Evolutionary conservation across 2,797 vertebrate species (phyloP), one percentile per base, ranked within the genome.

Genomic region (Choloepus didactylus): DNA sequence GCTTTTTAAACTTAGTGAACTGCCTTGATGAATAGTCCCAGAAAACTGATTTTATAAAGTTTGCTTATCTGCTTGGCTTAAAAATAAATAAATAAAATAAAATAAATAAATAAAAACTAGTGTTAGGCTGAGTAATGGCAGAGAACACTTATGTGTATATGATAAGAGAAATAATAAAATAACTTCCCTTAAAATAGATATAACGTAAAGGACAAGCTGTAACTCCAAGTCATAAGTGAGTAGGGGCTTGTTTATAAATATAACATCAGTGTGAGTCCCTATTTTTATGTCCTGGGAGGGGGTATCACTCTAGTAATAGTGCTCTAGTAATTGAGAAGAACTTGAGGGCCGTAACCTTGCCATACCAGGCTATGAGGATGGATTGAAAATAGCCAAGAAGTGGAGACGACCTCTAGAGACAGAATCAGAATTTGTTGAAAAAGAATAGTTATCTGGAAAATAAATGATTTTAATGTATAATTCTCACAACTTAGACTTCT

Each of bases 141-240:
- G 62, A 72, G 11, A 88, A 67, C 35, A 44, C 4, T 84, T 49
- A 64, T 16, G 29, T 70, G 14, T 27, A 18, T 16, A 8, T 67
- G 64, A 67, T n/a, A 81, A 46, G 41, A 49, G 49, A 81, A 84
- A 84, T 66, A 80, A 80, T 41, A 38, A 90, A 82, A 62, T n/a
- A 38, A 54, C 35, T 62, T 19, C 35, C 54, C 77, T 69, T 60
- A 75, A 86, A 90, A 76, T 4, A 75, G 73, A 72, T 29, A 69
- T 11, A 70, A 51, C 5, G 49, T 9, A 66, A n/a, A 59, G 82
- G 31, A 19, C 46, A 62, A 73, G 59, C 82, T 67, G 38, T 6
- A 83, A 70, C 41, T 44, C 44, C 29, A 77, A 59, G 15, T 66
- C 46, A 16, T 73, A 44, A 41, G 64, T 72, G 49, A 92, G 15